These are phyloP conservation scores for Sylvia atricapilla DNA, from an alignment of 2,113 vertebrate genomes.

Conservation along the genomic window DNA sequence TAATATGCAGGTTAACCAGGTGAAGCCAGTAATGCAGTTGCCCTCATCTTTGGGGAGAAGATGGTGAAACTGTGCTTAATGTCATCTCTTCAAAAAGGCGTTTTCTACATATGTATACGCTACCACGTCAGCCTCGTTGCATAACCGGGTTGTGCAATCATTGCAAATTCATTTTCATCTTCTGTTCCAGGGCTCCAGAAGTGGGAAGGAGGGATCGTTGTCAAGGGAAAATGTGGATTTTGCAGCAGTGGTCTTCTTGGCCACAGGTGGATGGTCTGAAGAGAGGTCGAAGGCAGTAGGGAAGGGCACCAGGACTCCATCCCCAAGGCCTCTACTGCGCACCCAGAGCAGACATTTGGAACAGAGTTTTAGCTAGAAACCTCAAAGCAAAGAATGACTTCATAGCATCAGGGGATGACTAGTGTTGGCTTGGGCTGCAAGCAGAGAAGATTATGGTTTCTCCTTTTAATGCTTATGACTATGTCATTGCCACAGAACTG, in stretches of 20 bases:
- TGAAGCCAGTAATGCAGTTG: background rate
- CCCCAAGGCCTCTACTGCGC: background rate
- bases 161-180: conserved; percentile 39
- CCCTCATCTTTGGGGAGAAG: conserved; percentile 2
- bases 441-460: conserved; percentile 51
- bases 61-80: conserved; percentile 7
- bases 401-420: conserved; percentile 55
- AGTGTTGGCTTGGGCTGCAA: conserved; percentile 8
- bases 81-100: background rate
- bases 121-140: conserved; percentile 4
- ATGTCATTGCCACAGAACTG: conserved; percentile 48
- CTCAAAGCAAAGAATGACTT: conserved; percentile 46
- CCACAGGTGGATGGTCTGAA: background rate
- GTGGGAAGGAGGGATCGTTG: background rate
- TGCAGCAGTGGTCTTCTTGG: background rate
- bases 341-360: background rate
- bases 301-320: background rate
- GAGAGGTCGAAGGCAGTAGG: background rate
- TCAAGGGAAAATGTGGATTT: background rate
- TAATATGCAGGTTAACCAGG: background rate
- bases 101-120: conserved; percentile 7
- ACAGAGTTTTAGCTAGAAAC: background rate
- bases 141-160: conserved; percentile 39
- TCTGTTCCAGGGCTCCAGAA: background rate
- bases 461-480: conserved; percentile 47